phyloP scores from a whole-genome alignment of 1,140 invertebrate genomes.

The Octopus sinensis region DNA sequence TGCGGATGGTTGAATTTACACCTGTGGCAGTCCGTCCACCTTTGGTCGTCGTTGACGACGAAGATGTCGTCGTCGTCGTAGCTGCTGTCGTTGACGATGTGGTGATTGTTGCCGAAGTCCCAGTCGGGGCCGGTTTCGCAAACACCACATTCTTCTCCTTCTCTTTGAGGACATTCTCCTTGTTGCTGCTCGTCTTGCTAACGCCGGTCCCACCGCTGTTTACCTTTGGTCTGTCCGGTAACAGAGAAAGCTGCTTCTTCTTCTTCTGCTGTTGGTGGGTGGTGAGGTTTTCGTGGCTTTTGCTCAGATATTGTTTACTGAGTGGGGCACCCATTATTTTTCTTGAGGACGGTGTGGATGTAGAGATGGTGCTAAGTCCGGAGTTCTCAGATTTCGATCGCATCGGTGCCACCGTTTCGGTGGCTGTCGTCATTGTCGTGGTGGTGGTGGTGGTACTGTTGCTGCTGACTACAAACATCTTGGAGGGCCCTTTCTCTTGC shows the following conservation, averaged over 20 bases:
- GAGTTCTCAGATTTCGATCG: constrained; percentile 20
- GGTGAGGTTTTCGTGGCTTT: constrained; percentile 54
- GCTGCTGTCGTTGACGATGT: neutral
- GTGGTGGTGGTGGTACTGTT: too few relatives aligned
- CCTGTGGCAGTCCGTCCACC: neutral
- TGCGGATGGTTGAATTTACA: constrained; percentile 34
- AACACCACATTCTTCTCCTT: constrained; percentile 29
- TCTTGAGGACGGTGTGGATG: constrained; percentile 21
- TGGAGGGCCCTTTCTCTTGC: neutral
- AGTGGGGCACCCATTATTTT: constrained; percentile 30
- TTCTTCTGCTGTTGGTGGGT: constrained; percentile 27
- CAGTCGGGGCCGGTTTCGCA: constrained; percentile 29
- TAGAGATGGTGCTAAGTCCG: constrained; percentile 27
- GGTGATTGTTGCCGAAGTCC: neutral
- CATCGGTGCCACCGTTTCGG: neutral
- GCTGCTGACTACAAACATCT: too few relatives aligned
- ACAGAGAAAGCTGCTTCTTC: constrained; percentile 34
- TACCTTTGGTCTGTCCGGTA: neutral
- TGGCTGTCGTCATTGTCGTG: neutral
- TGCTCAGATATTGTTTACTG: constrained; percentile 46
- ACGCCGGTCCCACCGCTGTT: neutral
- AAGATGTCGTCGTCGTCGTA: neutral
- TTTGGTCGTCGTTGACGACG: neutral
- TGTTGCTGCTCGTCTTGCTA: neutral
- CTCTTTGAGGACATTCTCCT: constrained; percentile 25